A percentile compares a stretch with the other conserved stretches of the same genome.
phyloP scores from a whole-genome alignment of 2,113 vertebrate species.

The Cheilinus undulatus region DNA sequence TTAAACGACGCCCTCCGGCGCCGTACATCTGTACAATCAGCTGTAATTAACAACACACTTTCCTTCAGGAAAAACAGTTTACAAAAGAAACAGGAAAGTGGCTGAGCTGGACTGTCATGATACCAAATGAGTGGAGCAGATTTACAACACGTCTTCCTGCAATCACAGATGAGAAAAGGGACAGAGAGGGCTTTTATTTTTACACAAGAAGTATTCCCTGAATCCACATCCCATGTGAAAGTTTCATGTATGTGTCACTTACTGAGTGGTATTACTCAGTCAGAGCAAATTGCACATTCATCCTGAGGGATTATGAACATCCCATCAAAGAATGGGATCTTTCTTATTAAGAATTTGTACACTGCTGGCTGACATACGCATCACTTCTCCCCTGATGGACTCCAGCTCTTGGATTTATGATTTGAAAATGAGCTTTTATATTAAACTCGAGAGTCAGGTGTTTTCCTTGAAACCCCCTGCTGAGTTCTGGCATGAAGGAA shows the following conservation, averaged over 20 bases:
- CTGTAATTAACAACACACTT: conserved; percentile 77
- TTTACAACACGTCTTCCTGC: conserved; percentile 47
- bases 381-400: conserved; percentile 48
- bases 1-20: conserved; percentile 66
- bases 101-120: conserved; percentile 41
- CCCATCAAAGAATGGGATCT: conserved; percentile 59
- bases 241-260: conserved; percentile 69
- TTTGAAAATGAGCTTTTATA: conserved; percentile 62
- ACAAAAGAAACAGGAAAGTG: conserved; percentile 40
- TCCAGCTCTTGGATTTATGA: conserved; percentile 42
- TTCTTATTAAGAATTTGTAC: conserved; percentile 54
- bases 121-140: conserved; percentile 48
- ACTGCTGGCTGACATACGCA: conserved; percentile 44
- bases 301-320: conserved; percentile 61
- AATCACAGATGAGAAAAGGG: conserved; percentile 26
- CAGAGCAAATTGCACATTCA: conserved; percentile 62
- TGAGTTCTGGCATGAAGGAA: conserved; percentile 44
- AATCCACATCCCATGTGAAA: conserved; percentile 43
- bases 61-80: conserved; percentile 71
- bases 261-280: conserved; percentile 38
- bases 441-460: conserved; percentile 43
- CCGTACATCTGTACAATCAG: conserved; percentile 49
- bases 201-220: conserved; percentile 17
- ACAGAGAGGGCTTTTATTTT: conserved; percentile 9
- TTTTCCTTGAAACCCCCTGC: conserved; percentile 50